Base-by-base conservation (phyloP, 2,113 vertebrate species). In the Bolborhynchus lineola region DNA sequence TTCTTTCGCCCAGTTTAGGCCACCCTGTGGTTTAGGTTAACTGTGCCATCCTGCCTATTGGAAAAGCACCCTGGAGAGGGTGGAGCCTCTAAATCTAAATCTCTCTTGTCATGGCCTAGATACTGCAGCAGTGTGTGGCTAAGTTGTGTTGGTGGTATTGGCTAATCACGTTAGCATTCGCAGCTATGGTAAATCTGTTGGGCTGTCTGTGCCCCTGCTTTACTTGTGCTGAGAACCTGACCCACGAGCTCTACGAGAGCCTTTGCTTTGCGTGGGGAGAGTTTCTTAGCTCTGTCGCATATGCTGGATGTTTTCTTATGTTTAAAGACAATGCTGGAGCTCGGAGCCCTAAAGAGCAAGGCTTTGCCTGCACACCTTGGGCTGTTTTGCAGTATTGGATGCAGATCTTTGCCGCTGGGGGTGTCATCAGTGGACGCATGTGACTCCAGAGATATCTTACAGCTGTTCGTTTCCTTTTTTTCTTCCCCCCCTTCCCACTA, bases 41-140 rank as follows among this genome's bases (percentile, higher is more conserved):
- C 10, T 67, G 1, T 79, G 57, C 57, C 0, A 0, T 42, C 42
- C 80, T 86, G 46, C 83, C 68, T 88, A 0, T 79, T 92, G 72
- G 37, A 63, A 77, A 74, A 52, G 77, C 0, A 2, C 65, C 59
- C 20, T 41, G 83, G 53, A 82, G 83, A 62, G 31, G 94, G 95
- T 87, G 95, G 93, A 95, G 93, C 95, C 50, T 92, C 47, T 37
- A 37, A 68, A 72, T 82, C 91, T 91, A 95, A 96, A 95, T 96
- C 93, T 82, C 77, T 75, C 89, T 84, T 85, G 69, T 87, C 83
- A 25, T 91, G 94, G 93, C 96, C 94, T 96, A 95, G 94, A 89
- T 96, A 89, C 79, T 86, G 89, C 89, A 87, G 86, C 82, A 79
- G 8, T 82, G 8, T 82, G 80, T 71, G 69, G 83, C 77, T 49